Conservation (phyloP, 2,888 invertebrate genomes). For the Tipula vernalis region DNA sequence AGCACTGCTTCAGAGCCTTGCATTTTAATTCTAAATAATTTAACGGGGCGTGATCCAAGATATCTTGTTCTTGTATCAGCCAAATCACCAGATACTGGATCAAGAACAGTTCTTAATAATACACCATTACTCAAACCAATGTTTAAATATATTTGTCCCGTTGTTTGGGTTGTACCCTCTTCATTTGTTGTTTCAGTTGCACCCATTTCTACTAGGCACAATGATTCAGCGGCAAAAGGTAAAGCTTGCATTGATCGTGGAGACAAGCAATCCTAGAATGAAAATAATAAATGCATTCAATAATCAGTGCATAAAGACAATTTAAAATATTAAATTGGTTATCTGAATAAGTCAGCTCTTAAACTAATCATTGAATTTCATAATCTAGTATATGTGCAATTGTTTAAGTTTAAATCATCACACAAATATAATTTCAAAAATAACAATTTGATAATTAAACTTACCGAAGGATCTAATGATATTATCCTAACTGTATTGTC, state of each 20-base stretch:
- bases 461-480: slow-evolving; percentile 75
- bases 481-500: slow-evolving; percentile 97
- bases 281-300: slow-evolving; percentile 24
- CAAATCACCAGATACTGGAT: slow-evolving; percentile 91
- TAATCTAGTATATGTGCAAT: neutral
- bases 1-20: slow-evolving; percentile 94
- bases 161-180: slow-evolving; percentile 43
- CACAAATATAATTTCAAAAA: slow-evolving; percentile 21
- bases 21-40: slow-evolving; percentile 89
- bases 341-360: neutral
- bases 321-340: neutral
- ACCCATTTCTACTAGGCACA: slow-evolving; percentile 93
- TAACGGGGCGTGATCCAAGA: slow-evolving; percentile 89
- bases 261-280: slow-evolving; percentile 66
- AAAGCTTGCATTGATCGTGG: slow-evolving; percentile 94
- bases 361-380: slow-evolving; percentile 14
- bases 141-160: slow-evolving; percentile 78
- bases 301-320: neutral
- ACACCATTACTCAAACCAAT: slow-evolving; percentile 97
- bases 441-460: slow-evolving; percentile 28
- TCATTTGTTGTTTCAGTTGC: slow-evolving; percentile 44
- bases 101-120: slow-evolving; percentile 81
- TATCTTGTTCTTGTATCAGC: slow-evolving; percentile 96
- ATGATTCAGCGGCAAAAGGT: slow-evolving; percentile 90
- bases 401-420: neutral